Conservation (phyloP, 2,888 invertebrate genomes). For the Endomychus coccineus region DNA sequence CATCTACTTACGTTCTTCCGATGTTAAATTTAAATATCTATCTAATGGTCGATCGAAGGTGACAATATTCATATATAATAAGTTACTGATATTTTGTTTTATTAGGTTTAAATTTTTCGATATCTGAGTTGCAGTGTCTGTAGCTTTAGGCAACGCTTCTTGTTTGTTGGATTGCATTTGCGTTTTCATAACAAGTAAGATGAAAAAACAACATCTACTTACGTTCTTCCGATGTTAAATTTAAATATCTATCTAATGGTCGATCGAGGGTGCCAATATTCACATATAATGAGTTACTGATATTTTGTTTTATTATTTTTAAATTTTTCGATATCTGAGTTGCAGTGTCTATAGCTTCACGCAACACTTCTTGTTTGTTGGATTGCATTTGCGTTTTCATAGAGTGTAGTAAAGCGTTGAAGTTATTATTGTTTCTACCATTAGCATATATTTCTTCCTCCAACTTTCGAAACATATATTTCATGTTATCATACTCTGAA, state of each 20-base stretch:
- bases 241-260: constrained; percentile 16
- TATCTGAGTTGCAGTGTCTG: constrained; percentile 19
- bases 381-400: constrained; percentile 24
- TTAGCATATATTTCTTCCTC: constrained; percentile 45
- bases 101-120: constrained; percentile 31
- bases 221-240: constrained; percentile 32
- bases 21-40: constrained; percentile 27
- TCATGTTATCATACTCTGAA: constrained; percentile 27
- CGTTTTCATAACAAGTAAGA: constrained; percentile 24
- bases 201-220: too few species aligned
- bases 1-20: constrained; percentile 26
- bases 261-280: constrained; percentile 25
- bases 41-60: constrained; percentile 11
- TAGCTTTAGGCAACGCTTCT: constrained; percentile 9
- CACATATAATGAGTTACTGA: constrained; percentile 22
- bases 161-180: constrained; percentile 21
- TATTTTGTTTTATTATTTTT: constrained; percentile 14
- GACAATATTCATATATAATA: constrained; percentile 30
- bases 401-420: constrained; percentile 26
- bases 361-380: constrained; percentile 14
- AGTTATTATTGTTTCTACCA: constrained; percentile 31
- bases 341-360: constrained; percentile 11
- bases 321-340: constrained; percentile 32
- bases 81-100: constrained; percentile 10
- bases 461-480: constrained; percentile 44